phyloP scores from a whole-genome alignment of 2,113 vertebrate genomes.

The Jacana jacana region DNA sequence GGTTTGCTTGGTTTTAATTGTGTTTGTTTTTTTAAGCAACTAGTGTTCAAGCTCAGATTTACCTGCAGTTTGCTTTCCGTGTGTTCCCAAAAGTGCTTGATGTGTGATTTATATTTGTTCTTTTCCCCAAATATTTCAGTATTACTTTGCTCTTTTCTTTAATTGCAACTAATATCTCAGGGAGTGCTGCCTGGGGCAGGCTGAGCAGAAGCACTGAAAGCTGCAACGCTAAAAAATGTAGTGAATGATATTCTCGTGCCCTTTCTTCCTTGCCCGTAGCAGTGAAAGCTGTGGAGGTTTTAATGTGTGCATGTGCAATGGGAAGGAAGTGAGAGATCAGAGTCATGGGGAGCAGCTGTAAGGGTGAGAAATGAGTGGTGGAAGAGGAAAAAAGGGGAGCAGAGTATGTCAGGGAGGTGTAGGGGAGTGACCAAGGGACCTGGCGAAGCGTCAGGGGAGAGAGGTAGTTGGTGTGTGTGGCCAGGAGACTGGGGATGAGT shows the following conservation, averaged over 20 bases:
- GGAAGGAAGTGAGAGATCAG: not conserved
- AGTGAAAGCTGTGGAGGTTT: not conserved
- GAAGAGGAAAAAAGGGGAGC: not conserved
- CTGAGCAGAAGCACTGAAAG: not conserved
- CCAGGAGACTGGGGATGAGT: rapidly evolving
- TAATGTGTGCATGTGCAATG: not conserved
- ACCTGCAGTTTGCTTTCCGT: not conserved
- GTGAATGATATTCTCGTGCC: not conserved
- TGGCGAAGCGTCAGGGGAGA: rapidly evolving
- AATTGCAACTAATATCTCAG: not conserved
- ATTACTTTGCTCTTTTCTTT: constrained; percentile 36
- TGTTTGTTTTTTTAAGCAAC: not conserved
- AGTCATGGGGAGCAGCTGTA: not conserved
- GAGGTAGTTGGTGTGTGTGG: too few species aligned
- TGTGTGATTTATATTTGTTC: not conserved
- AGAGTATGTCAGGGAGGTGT: rapidly evolving
- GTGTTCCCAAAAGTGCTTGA: not conserved
- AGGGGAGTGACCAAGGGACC: not conserved
- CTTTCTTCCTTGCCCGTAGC: not conserved
- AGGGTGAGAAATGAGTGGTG: not conserved
- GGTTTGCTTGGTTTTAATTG: not conserved
- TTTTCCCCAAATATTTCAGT: not conserved
- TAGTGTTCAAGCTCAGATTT: constrained; percentile 23
- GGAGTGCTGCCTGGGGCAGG: not conserved
- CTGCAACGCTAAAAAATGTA: not conserved